phyloP scores from a whole-genome alignment of 2,113 vertebrate species.

The Hemichromis elongatus region DNA sequence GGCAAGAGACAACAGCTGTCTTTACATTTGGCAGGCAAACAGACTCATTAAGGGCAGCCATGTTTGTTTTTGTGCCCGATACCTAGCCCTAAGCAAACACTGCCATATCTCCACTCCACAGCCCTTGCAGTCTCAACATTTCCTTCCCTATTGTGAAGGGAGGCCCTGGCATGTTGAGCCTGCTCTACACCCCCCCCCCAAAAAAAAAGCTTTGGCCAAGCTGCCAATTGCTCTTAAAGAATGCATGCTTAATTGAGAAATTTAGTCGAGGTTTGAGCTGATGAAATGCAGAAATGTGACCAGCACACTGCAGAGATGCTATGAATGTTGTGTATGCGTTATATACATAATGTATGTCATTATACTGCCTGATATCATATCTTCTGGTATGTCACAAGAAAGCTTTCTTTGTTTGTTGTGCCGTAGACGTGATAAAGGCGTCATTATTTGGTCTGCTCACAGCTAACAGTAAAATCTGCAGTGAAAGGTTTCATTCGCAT shows the following conservation, averaged over 20 bases:
- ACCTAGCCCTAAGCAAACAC: slow-evolving; percentile 75
- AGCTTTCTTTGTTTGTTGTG: slow-evolving; percentile 61
- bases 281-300: slow-evolving; percentile 40
- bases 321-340: slow-evolving; percentile 30
- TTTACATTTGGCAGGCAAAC: slow-evolving; percentile 77
- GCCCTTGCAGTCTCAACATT: slow-evolving; percentile 62
- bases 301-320: slow-evolving; percentile 8
- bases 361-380: slow-evolving; percentile 47
- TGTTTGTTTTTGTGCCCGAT: slow-evolving; percentile 77
- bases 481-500: slow-evolving; percentile 61
- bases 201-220: slow-evolving; percentile 14
- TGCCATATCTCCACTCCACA: slow-evolving; percentile 68
- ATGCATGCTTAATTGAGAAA: slow-evolving; percentile 68
- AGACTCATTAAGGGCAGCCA: slow-evolving; percentile 71
- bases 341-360: slow-evolving; percentile 55
- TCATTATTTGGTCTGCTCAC: slow-evolving; percentile 60
- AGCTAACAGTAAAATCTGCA: slow-evolving; percentile 57
- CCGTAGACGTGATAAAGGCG: slow-evolving; percentile 50
- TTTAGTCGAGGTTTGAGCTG: slow-evolving; percentile 31
- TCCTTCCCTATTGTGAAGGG: slow-evolving; percentile 60
- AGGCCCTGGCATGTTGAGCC: slow-evolving; percentile 39
- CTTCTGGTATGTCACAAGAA: slow-evolving; percentile 58
- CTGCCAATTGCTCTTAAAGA: slow-evolving; percentile 55
- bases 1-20: slow-evolving; percentile 71
- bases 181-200: background rate